Evolutionary conservation across 2,113 vertebrate genomes (phyloP).

Genomic region (Pungitius pungitius): DNA sequence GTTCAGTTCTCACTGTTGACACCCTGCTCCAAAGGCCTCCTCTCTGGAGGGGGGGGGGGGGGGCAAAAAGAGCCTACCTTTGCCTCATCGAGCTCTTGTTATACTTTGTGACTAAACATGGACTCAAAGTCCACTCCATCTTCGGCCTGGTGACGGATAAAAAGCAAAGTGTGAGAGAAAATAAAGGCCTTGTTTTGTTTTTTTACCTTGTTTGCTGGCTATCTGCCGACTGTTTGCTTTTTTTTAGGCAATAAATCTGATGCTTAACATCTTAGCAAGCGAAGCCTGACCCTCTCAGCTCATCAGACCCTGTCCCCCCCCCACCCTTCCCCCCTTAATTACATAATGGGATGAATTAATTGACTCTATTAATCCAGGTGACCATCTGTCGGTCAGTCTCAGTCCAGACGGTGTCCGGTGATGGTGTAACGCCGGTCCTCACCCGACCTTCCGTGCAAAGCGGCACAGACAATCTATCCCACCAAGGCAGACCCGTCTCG

Average conservation of each 20-base stretch:
- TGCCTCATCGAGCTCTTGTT: background rate
- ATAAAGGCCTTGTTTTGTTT: slow-evolving; percentile 6
- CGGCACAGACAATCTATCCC: slow-evolving; percentile 34
- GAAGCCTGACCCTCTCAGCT: slow-evolving; percentile 39
- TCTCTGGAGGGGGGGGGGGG: background rate
- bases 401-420: slow-evolving; percentile 57
- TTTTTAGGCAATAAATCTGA: slow-evolving; percentile 51
- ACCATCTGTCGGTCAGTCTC: slow-evolving; percentile 73
- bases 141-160: background rate
- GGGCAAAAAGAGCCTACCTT: background rate
- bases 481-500: slow-evolving; percentile 25
- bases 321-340: slow-evolving; percentile 58
- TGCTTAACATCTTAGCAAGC: slow-evolving; percentile 62
- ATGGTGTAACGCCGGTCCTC: slow-evolving; percentile 49
- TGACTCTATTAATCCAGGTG: slow-evolving; percentile 77
- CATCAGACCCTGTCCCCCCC: slow-evolving; percentile 46
- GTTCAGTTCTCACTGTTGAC: background rate
- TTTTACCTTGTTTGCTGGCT: slow-evolving; percentile 44
- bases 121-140: background rate
- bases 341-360: slow-evolving; percentile 78
- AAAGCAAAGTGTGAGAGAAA: background rate
- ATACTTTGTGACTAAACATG: background rate
- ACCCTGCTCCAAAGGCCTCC: background rate
- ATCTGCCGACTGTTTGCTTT: slow-evolving; percentile 26
- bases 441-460: slow-evolving; percentile 46